Base-by-base conservation (phyloP, 53 echinoderm and acorn worm species). In the Astropecten irregularis region DNA sequence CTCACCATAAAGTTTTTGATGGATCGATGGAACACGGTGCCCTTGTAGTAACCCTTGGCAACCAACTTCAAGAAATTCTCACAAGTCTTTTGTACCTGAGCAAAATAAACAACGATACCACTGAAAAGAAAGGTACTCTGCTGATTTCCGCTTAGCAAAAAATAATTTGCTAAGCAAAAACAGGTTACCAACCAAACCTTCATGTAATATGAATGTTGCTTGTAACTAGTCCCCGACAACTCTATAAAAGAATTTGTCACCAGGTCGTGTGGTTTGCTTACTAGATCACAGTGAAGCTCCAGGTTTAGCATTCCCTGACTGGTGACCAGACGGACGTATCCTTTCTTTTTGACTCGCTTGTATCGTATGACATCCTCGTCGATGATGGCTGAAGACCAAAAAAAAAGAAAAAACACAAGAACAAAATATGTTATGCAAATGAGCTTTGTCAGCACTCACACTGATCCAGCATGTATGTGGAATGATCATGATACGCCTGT, bases 1-100 rank as follows among this genome's bases (percentile, higher is more conserved):
- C 94, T 94, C 63, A 94, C 97, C 97, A 97, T 97, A 67, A 97
- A 97, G 33, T 97, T 94, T 68, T 93, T 97, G 82, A 97, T 97
- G 28, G 94, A 94, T 65, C 97, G 79, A 83, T 97, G 97, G 28
- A 97, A 97, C 18, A 85, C 74, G 15, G 94, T 94, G 16, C 92
- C 94, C 68, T 97, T 92, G 88, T 97, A 97, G 88, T 97, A 97
- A 19, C 97, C 94, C 48, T 87, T 97, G 21, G 50, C 84, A 66
- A 94, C 82, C 16, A 92, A 81, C 54, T 91, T 88, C 40, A 97
- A 66, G 57, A 97, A 97, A 64, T 97, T 97, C 79, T 97, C 97
- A 86, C 97, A 97, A 9, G 97, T 97, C 79, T 94, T 97, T 14
- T 94, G 71, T 9, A 97, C 97, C 97, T 97, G 72, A 16, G n/a